Conservation (phyloP, 1,140 invertebrate species). For the Cyphomyrmex costatus region DNA sequence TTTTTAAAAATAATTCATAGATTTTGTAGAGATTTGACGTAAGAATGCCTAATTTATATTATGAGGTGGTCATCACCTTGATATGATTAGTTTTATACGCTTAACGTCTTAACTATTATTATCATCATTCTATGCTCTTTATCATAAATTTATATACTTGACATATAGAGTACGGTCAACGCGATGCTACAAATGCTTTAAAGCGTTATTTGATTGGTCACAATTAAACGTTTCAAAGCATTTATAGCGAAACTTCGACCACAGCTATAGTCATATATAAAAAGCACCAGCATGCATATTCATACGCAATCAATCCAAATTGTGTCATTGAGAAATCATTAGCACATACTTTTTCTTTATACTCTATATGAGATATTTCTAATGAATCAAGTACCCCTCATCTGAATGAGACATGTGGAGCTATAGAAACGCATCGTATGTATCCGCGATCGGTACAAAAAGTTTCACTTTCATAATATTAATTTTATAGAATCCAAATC, state of each 20-base stretch:
- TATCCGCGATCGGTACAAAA: conserved; percentile 65
- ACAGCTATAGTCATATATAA: conserved; percentile 70
- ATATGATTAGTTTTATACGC: conserved; percentile 71
- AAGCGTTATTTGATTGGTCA: too few relatives aligned
- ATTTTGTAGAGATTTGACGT: conserved; percentile 56
- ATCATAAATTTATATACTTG: conserved; percentile 69
- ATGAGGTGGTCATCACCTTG: conserved; percentile 58
- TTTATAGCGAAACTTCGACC: too few relatives aligned
- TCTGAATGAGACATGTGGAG: conserved; percentile 50
- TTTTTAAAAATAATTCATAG: conserved; percentile 66
- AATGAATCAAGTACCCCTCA: conserved; percentile 65
- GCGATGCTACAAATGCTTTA: too few relatives aligned
- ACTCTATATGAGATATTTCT: conserved; percentile 61
- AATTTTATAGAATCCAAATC: conserved; percentile 70
- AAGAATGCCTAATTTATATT: conserved; percentile 35
- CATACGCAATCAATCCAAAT: conserved; percentile 66
- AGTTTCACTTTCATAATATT: conserved; percentile 69
- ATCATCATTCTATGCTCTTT: conserved; percentile 37
- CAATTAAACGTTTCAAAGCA: too few relatives aligned
- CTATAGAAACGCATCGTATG: conserved; percentile 63
- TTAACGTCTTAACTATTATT: conserved; percentile 57
- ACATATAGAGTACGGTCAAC: conserved; percentile 40
- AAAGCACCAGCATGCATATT: conserved; percentile 77
- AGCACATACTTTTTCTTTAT: conserved; percentile 46
- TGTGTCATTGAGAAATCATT: conserved; percentile 52